Evolutionary conservation across 2,113 vertebrate genomes (phyloP), one percentile per base, ranked within the genome.

Genomic region (Oryzias woworae): DNA sequence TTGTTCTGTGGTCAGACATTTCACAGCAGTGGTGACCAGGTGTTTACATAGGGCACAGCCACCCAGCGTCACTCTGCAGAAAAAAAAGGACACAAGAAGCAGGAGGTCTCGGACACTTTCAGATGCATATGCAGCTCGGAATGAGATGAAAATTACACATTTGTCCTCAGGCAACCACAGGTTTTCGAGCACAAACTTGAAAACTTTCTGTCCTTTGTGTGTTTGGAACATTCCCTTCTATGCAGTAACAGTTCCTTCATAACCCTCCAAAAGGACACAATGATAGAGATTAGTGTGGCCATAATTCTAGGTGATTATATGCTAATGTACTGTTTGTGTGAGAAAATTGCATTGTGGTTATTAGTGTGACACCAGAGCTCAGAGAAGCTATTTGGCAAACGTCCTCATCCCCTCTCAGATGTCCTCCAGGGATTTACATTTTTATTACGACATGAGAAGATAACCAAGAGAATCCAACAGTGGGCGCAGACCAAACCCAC

Each of bases 351-450:
- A 84, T 87, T 57, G 83, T 78, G 71, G 81, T 90, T 90, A 90
- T 91, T 90, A 92, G 83, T 42, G 80, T 83, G 86, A 90, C 69
- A 80, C 58, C 66, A 43, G 70, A 83, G 81, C 83, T 71, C 68
- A 1, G 66, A 87, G 83, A 83, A 70, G 86, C 78, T 55, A 45
- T 82, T 75, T 83, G 78, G 86, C 84, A 82, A 81, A 78, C 66
- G 88, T 85, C 86, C 84, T 83, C 80, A 77, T 75, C 69, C 82
- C 66, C 71, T 82, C 68, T 78, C 66, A 28, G 81, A 84, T 85
- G 87, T 76, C 85, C 88, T 88, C 73, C 67, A 71, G 74, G 73
- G 85, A 92, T 93, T 92, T 90, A 91, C 91, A 92, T 93, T 91
- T 93, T 92, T 92, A 92, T 93, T 91, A 89, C 83, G 82, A 71